phyloP scores from a whole-genome alignment of 2,113 vertebrate genomes.

The Zosterops pallidus region DNA sequence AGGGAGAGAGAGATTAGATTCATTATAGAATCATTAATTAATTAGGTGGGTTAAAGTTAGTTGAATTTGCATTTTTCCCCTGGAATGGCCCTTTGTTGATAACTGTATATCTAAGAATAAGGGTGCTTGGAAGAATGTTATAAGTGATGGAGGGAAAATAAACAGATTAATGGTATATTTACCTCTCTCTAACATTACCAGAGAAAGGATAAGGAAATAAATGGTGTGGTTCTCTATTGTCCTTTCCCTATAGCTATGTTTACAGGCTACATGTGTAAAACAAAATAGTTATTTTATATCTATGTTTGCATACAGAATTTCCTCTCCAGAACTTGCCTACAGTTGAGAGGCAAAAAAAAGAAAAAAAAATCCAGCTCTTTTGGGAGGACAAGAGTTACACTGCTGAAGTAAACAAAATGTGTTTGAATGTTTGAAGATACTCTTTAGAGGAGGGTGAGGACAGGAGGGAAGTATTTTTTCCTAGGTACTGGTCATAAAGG shows the following conservation, averaged over 20 bases:
- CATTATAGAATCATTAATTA: background rate
- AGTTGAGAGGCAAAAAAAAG: background rate
- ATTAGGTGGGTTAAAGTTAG: background rate
- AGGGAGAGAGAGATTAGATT: background rate
- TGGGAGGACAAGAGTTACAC: background rate
- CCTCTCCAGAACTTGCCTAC: background rate
- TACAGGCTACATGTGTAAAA: background rate
- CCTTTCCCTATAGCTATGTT: background rate
- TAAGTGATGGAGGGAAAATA: background rate
- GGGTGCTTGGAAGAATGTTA: background rate
- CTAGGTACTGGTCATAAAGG: background rate
- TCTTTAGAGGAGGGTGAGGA: fast-evolving
- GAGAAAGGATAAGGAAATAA: background rate
- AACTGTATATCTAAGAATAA: background rate
- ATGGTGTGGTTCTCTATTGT: background rate
- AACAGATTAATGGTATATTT: background rate
- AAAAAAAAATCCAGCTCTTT: background rate
- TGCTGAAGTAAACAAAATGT: background rate
- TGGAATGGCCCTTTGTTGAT: background rate
- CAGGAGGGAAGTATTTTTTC: background rate
- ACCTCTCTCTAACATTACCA: background rate
- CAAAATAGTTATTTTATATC: background rate
- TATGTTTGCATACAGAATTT: fast-evolving
- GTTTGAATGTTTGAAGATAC: background rate
- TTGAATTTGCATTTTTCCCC: background rate